phyloP scores from a whole-genome alignment of 2,113 vertebrate species.

The Pontoporia blainvillei region DNA sequence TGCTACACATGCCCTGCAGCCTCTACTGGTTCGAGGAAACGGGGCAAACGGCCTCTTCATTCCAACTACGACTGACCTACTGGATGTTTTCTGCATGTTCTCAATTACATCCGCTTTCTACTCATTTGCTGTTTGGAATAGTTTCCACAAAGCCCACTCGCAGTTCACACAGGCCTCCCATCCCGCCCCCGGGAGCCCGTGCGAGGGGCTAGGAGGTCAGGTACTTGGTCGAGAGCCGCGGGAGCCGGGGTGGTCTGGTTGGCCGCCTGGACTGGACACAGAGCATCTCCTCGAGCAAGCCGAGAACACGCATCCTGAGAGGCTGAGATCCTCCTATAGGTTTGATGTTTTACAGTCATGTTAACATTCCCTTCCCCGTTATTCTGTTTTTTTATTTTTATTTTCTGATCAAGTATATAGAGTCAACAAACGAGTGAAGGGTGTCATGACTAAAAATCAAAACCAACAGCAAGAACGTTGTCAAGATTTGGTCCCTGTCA shows the following conservation, averaged over 20 bases:
- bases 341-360: not conserved
- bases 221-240: constrained; percentile 93
- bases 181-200: constrained; percentile 74
- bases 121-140: not conserved
- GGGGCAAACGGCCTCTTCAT: not conserved
- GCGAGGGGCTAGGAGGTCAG: constrained; percentile 90
- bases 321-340: not conserved
- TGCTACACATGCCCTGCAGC: too few relatives aligned
- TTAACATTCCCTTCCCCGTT: not conserved
- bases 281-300: too few relatives aligned
- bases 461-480: constrained; percentile 34
- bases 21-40: constrained; percentile 35
- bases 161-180: not conserved
- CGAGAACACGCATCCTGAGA: not conserved
- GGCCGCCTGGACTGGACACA: not conserved
- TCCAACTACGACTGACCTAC: not conserved
- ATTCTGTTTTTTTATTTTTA: not conserved
- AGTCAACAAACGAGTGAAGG: constrained; percentile 16
- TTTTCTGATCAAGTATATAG: not conserved
- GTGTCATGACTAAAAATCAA: constrained; percentile 44
- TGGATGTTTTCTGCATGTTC: rapidly evolving
- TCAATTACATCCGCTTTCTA: not conserved
- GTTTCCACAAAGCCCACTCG: not conserved
- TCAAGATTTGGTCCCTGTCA: constrained; percentile 3
- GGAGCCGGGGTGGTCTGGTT: constrained; percentile 70